A percentile compares a stretch with the other conserved stretches of the same genome.
Evolutionary conservation across 1,140 invertebrate genomes (phyloP).

Genomic region (Paraescarpia echinospica): DNA sequence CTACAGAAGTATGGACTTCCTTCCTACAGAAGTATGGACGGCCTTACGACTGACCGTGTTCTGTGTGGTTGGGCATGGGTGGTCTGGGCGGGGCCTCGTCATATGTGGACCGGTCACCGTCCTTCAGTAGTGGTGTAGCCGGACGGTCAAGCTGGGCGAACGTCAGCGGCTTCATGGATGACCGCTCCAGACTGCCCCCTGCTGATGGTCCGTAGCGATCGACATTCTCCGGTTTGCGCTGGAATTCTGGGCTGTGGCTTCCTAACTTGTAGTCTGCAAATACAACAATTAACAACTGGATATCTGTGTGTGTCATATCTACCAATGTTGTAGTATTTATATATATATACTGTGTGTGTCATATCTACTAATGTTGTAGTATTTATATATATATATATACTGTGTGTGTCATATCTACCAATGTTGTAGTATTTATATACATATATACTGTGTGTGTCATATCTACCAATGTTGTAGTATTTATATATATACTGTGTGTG

Average conservation of each 20-base stretch:
- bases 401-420: too few species aligned
- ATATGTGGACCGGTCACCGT: slow-evolving; percentile 36
- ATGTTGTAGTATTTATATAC: too few species aligned
- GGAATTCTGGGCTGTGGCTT: slow-evolving; percentile 14
- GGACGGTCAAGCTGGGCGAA: slow-evolving; percentile 66
- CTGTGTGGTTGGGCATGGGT: slow-evolving; percentile 71
- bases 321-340: too few species aligned
- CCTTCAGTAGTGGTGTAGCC: slow-evolving; percentile 47
- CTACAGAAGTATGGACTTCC: too few species aligned
- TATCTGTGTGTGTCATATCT: neutral
- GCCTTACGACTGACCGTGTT: neutral
- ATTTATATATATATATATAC: too few species aligned
- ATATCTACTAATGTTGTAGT: too few species aligned
- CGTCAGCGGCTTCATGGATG: slow-evolving; percentile 53
- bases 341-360: too few species aligned
- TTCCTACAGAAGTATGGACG: too few species aligned
- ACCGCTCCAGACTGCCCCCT: slow-evolving; percentile 15
- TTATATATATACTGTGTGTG: too few species aligned
- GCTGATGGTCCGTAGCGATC: neutral
- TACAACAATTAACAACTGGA: neutral
- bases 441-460: too few species aligned
- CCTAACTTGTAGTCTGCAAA: slow-evolving; percentile 23
- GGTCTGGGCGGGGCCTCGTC: slow-evolving; percentile 71
- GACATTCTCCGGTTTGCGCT: slow-evolving; percentile 26
- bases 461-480: too few species aligned